A percentile compares a stretch with the other conserved stretches of the same genome.
Evolutionary conservation across 2,797 vertebrate species (phyloP).

Genomic region (Bucorvus abyssinicus): DNA sequence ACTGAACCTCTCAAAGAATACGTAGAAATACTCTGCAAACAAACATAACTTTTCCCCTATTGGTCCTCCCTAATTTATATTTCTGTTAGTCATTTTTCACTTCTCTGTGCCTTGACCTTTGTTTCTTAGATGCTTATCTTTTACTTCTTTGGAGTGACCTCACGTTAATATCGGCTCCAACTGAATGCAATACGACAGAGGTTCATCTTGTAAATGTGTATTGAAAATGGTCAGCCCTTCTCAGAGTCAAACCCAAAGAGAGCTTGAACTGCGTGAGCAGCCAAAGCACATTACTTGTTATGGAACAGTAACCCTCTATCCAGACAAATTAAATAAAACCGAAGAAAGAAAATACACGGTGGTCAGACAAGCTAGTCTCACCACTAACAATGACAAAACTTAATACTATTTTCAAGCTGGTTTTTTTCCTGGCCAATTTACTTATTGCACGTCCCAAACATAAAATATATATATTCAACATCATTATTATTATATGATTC

Average conservation of each 20-base stretch:
- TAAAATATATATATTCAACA: background rate
- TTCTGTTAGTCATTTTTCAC: background rate
- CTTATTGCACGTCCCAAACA: background rate
- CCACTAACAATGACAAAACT: background rate
- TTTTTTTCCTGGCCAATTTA: background rate
- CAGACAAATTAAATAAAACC: background rate
- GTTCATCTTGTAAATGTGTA: background rate
- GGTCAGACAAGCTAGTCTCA: background rate
- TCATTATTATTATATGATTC: background rate
- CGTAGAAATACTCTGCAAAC: background rate
- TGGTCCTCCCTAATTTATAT: background rate
- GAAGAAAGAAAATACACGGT: background rate
- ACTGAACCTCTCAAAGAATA: background rate
- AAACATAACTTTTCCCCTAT: background rate
- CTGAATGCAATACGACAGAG: background rate
- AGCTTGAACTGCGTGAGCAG: background rate
- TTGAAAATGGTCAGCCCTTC: background rate
- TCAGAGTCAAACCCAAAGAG: background rate
- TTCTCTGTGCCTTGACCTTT: background rate
- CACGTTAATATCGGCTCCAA: background rate
- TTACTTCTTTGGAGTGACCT: background rate
- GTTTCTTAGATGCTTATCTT: background rate
- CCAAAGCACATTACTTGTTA: background rate
- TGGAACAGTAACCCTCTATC: background rate
- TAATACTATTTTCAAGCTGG: background rate